These are phyloP conservation scores for Bolinopsis microptera DNA, from an alignment of 37 sponge, comb jelly and placozoan genomes.

Conservation along the genomic window DNA sequence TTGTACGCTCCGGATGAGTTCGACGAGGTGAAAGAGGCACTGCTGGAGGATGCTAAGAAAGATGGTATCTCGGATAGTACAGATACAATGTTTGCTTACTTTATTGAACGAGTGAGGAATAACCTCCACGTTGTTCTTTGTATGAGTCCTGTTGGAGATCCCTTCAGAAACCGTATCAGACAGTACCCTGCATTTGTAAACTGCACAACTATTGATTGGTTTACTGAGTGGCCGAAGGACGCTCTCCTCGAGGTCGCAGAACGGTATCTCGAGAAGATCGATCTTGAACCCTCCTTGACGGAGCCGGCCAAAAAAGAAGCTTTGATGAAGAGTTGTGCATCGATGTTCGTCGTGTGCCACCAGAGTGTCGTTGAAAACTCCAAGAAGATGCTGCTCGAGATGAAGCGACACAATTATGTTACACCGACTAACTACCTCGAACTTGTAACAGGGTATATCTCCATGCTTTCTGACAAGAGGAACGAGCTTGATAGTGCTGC, in stretches of 20 bases:
- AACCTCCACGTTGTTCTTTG: slow-evolving; percentile 94
- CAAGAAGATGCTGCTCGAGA: slow-evolving; percentile 91
- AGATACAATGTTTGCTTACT: slow-evolving; percentile 84
- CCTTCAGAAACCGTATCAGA: slow-evolving; percentile 94
- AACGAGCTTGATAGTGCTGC: slow-evolving; percentile 93
- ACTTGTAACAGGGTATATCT: slow-evolving; percentile 93
- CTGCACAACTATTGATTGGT: slow-evolving; percentile 99
- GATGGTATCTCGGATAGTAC: slow-evolving; percentile 82
- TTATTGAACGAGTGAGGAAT: slow-evolving; percentile 92
- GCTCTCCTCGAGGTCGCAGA: slow-evolving; percentile 96
- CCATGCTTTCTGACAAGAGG: slow-evolving; percentile 87
- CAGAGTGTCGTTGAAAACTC: slow-evolving; percentile 92
- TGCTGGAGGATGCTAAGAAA: slow-evolving; percentile 75
- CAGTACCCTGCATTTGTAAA: slow-evolving; percentile 97
- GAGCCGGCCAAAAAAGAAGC: slow-evolving; percentile 59
- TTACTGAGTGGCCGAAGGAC: slow-evolving; percentile 97
- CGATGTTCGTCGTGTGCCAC: slow-evolving; percentile 88
- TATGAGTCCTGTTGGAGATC: slow-evolving; percentile 99
- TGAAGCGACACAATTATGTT: slow-evolving; percentile 98
- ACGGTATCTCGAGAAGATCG: slow-evolving; percentile 87
- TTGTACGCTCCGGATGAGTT: slow-evolving; percentile 98
- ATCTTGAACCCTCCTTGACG: slow-evolving; percentile 53
- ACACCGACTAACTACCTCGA: slow-evolving; percentile 99
- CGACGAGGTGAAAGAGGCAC: slow-evolving; percentile 88
- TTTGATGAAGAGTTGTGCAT: slow-evolving; percentile 76